A percentile compares a stretch with the other conserved stretches of the same genome.
Evolutionary conservation across 2,797 vertebrate species (phyloP).

Genomic region (Oreochromis mossambicus): DNA sequence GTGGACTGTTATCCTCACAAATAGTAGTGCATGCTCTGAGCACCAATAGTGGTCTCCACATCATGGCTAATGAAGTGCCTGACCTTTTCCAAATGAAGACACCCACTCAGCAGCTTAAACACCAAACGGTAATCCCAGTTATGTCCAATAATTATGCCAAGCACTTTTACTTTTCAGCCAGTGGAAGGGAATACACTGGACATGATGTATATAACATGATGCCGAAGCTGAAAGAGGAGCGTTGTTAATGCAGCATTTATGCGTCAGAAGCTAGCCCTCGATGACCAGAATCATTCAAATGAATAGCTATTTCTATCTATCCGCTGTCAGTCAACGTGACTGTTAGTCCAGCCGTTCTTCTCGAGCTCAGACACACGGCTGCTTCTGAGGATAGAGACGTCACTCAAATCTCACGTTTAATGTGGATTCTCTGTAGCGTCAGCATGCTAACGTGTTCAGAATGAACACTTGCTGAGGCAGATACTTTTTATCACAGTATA

Average conservation of each 20-base stretch:
- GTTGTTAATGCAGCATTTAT: neutral
- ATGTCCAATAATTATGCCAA: slow-evolving; percentile 7
- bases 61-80: slow-evolving; percentile 39
- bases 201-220: neutral
- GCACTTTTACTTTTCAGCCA: neutral
- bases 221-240: neutral
- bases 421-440: neutral
- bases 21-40: neutral
- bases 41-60: slow-evolving; percentile 1
- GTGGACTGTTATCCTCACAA: neutral
- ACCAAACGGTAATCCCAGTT: slow-evolving; percentile 21
- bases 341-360: neutral
- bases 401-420: neutral
- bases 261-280: neutral
- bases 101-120: slow-evolving; percentile 43
- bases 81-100: slow-evolving; percentile 41
- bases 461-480: neutral
- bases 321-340: neutral
- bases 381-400: neutral
- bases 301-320: neutral
- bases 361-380: neutral
- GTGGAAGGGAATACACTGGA: neutral
- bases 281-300: neutral
- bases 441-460: neutral
- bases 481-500: neutral